phyloP scores from a whole-genome alignment of 1,140 invertebrate species.

The Neuroterus valhalla region DNA sequence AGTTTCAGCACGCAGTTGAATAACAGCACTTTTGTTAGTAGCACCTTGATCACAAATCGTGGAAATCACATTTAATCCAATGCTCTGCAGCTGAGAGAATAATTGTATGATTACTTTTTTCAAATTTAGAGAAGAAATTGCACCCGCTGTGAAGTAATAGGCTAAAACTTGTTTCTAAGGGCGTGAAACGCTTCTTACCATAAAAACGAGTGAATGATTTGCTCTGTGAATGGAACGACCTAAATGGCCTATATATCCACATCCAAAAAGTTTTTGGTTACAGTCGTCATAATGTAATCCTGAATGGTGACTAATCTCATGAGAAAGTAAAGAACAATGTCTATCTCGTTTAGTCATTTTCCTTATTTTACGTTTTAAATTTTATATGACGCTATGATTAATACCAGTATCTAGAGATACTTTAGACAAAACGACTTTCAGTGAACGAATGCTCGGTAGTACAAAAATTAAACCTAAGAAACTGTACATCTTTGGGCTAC shows the following conservation, averaged over 20 bases:
- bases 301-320: neutral
- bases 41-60: conserved; percentile 37
- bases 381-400: neutral
- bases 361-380: neutral
- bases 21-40: neutral
- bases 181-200: neutral
- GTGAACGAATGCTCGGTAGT: neutral
- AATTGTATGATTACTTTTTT: neutral
- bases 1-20: conserved; percentile 1
- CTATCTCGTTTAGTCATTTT: neutral
- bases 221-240: neutral
- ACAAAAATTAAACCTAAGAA: neutral
- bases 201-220: neutral
- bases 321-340: neutral
- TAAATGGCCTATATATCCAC: neutral
- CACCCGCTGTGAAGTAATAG: neutral
- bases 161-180: too few species aligned
- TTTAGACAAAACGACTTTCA: neutral
- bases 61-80: neutral
- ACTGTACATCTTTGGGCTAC: neutral
- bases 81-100: neutral
- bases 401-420: neutral
- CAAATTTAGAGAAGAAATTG: neutral
- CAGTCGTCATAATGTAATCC: neutral
- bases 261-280: neutral